phyloP scores from a whole-genome alignment of 2,888 invertebrate species.

The Dexiosoma caninum region DNA sequence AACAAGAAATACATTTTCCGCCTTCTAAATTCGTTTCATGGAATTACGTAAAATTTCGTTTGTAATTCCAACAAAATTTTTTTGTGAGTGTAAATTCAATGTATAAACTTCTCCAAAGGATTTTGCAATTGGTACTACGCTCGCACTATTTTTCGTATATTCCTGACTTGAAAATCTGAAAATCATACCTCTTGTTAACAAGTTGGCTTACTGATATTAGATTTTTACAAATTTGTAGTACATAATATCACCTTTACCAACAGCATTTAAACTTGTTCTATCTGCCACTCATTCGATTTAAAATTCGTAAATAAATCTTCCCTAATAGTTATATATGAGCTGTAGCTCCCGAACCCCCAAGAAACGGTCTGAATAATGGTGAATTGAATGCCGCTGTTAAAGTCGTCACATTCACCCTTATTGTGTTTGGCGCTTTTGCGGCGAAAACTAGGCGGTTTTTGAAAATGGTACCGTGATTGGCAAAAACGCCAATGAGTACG shows the following conservation, averaged over 20 bases:
- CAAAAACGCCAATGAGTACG: too few species aligned
- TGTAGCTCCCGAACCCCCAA: conserved; percentile 25
- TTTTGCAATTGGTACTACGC: background rate
- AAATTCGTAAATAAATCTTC: background rate
- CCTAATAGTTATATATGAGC: conserved; percentile 8
- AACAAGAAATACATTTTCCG: conserved; percentile 5
- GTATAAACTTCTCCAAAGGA: background rate
- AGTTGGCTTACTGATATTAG: conserved; percentile 37
- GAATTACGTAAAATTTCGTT: conserved; percentile 14
- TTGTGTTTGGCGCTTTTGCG: too few species aligned
- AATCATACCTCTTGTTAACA: conserved; percentile 8
- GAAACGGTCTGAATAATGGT: background rate
- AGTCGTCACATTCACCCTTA: conserved; percentile 4
- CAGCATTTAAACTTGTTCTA: background rate
- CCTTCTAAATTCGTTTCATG: background rate
- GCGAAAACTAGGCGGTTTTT: too few species aligned
- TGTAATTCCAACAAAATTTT: background rate
- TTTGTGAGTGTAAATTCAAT: background rate
- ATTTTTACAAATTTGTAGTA: conserved; percentile 27
- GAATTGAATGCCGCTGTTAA: conserved; percentile 15
- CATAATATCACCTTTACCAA: conserved; percentile 26
- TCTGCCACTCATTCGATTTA: conserved; percentile 23
- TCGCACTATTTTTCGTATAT: background rate
- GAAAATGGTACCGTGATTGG: too few species aligned
- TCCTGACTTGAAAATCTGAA: conserved; percentile 4